Conservation (phyloP, 2,888 invertebrate genomes). For the Pollenia amentaria region DNA sequence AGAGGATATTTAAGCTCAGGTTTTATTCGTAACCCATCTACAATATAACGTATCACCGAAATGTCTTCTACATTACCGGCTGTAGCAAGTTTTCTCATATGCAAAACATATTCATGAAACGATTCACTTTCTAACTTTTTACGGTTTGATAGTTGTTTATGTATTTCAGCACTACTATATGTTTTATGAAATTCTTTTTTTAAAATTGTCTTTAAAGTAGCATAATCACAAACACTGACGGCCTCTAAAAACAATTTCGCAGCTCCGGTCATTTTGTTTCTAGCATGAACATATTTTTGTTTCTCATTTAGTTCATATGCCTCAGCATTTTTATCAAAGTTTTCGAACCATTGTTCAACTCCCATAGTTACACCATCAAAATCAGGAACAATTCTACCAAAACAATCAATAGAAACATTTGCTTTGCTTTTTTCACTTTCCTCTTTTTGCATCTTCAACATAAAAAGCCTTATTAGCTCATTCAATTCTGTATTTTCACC, state of each 20-base stretch:
- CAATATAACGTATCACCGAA: conserved; percentile 41
- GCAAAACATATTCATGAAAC: conserved; percentile 53
- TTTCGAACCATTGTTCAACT: conserved; percentile 46
- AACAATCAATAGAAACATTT: conserved; percentile 42
- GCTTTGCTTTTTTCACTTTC: no score
- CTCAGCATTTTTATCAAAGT: conserved; percentile 62
- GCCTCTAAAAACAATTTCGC: no score
- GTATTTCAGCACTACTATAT: no score
- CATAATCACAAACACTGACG: no score
- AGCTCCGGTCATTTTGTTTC: no score
- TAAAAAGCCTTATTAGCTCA: conserved; percentile 32
- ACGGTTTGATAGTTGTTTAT: no score
- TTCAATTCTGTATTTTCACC: no score
- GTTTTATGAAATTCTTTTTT: no score
- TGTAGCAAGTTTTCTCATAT: conserved; percentile 51
- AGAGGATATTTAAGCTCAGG: conserved; percentile 37
- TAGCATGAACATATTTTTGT: no score
- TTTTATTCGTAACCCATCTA: conserved; percentile 26
- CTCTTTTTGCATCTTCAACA: conserved; percentile 6
- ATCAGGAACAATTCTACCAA: conserved; percentile 59
- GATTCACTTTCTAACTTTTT: no score
- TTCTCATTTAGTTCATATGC: no score
- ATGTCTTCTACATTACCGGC: conserved; percentile 29
- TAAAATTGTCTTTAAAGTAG: no score
- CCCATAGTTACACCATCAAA: conserved; percentile 53